A percentile compares a stretch with the other conserved stretches of the same genome.
Evolutionary conservation across 92 coral and sea anemone genomes (phyloP).

Genomic region (Metridium senile): DNA sequence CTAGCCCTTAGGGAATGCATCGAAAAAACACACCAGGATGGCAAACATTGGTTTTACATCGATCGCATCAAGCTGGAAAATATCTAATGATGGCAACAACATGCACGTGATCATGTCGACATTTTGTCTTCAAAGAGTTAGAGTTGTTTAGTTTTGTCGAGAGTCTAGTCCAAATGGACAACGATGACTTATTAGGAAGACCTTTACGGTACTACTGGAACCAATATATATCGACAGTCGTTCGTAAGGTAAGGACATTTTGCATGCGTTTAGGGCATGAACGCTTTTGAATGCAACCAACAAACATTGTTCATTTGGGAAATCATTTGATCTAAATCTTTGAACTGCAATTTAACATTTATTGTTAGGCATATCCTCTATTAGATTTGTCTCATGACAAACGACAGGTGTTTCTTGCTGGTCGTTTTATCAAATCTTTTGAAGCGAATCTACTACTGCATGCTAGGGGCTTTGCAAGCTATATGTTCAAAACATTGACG

Average conservation of each 20-base stretch:
- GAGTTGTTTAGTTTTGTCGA: neutral
- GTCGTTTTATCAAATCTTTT: neutral
- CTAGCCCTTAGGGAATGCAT: neutral
- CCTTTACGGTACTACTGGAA: constrained; percentile 19
- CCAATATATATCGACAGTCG: constrained; percentile 13
- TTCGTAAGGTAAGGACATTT: constrained; percentile 18
- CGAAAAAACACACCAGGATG: neutral
- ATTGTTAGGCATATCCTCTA: neutral
- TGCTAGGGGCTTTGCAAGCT: neutral
- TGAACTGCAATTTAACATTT: too few species aligned
- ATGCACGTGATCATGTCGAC: constrained; percentile 8
- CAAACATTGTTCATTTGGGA: too few species aligned
- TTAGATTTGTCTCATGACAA: neutral
- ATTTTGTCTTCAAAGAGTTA: neutral
- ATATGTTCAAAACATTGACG: neutral
- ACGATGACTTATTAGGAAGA: constrained; percentile 4
- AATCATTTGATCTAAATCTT: too few species aligned
- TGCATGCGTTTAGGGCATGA: neutral
- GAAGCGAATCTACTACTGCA: neutral
- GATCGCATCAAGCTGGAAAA: neutral
- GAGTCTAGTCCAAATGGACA: constrained; percentile 8
- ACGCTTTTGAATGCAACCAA: neutral
- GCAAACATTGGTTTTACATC: neutral
- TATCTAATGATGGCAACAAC: neutral
- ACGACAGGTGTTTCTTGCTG: neutral